phyloP scores from a whole-genome alignment of 2,113 vertebrate genomes.

The Pogona vitticeps region DNA sequence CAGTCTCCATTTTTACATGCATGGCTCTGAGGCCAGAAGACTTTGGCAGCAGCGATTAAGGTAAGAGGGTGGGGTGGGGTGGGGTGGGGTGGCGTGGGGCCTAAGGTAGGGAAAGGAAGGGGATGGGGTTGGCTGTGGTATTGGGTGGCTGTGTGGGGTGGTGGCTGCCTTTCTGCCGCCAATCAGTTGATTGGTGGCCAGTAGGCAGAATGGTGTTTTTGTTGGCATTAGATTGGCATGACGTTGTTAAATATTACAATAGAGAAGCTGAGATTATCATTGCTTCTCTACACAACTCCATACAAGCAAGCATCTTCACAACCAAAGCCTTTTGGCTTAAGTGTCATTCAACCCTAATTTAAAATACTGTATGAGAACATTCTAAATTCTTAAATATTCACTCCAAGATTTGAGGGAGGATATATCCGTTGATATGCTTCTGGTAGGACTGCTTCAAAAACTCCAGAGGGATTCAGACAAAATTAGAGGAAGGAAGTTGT shows the following conservation, averaged over 20 bases:
- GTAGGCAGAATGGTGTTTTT: no score
- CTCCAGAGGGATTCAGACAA: slow-evolving; percentile 28
- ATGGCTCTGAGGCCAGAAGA: no score
- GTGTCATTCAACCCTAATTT: not conserved
- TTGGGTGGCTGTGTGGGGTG: no score
- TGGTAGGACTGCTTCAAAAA: slow-evolving; percentile 29
- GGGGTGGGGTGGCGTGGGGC: no score
- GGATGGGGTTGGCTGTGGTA: no score
- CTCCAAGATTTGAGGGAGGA: not conserved
- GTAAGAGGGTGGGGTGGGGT: no score
- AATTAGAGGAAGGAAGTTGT: slow-evolving; percentile 45
- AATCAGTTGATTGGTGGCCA: no score
- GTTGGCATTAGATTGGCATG: not conserved
- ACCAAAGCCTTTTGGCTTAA: not conserved
- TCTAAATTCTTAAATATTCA: not conserved
- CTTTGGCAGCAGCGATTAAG: no score
- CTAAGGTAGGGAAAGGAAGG: no score
- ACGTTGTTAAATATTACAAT: not conserved
- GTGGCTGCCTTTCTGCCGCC: no score
- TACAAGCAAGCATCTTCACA: not conserved
- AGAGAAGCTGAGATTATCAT: not conserved
- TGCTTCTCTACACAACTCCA: not conserved
- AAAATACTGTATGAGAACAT: not conserved
- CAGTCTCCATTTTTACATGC: no score
- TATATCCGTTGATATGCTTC: not conserved